phyloP scores from a whole-genome alignment of 2,888 invertebrate genomes.

The Tenthredo amoena region DNA sequence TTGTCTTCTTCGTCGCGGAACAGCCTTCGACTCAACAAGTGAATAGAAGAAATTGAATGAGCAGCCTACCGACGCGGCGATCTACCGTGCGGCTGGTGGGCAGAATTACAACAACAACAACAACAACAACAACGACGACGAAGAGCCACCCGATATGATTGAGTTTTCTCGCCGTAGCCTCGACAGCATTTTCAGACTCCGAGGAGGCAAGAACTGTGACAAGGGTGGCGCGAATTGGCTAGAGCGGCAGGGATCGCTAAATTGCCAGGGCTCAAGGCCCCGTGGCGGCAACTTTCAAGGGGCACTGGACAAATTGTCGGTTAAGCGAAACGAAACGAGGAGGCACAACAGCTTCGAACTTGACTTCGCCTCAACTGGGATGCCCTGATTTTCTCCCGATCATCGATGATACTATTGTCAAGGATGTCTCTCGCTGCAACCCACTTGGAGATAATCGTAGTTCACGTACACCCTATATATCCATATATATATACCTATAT shows the following conservation, averaged over 20 bases:
- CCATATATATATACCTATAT: too few species aligned
- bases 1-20: background rate
- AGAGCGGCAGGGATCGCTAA: background rate
- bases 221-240: background rate
- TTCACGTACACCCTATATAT: background rate
- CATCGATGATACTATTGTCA: background rate
- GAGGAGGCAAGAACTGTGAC: background rate
- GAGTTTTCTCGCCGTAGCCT: background rate
- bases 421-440: background rate
- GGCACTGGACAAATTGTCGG: background rate
- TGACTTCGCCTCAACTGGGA: background rate
- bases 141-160: background rate
- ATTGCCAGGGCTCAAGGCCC: constrained; percentile 1
- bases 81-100: background rate
- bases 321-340: background rate
- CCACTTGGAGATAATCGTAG: background rate
- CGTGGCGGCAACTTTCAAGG: background rate
- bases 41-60: background rate
- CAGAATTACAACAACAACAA: background rate
- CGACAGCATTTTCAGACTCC: background rate
- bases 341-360: background rate
- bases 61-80: background rate
- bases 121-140: background rate
- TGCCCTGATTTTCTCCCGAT: background rate
- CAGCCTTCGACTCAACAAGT: background rate